Evolutionary conservation across 1,140 invertebrate genomes (phyloP).

Genomic region (Nasonia vitripennis): DNA sequence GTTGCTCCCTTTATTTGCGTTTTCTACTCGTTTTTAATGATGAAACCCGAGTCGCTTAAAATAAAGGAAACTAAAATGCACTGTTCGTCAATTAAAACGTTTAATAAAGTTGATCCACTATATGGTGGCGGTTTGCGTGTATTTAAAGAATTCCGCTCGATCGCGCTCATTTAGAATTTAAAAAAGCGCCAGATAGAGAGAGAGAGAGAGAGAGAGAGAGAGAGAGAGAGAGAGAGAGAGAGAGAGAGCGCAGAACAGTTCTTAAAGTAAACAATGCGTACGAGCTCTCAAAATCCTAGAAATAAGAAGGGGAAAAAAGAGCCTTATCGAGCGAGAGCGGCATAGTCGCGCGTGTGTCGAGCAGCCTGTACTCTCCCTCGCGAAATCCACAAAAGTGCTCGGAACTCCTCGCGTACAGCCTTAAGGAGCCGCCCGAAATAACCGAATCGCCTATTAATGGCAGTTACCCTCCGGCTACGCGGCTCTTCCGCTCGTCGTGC

Average conservation of each 20-base stretch:
- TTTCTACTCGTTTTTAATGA: background rate
- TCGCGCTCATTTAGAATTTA: no score
- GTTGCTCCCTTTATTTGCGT: background rate
- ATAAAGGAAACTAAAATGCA: background rate
- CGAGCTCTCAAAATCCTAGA: background rate
- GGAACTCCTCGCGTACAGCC: background rate
- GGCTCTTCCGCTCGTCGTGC: constrained; percentile 20
- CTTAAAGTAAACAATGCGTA: background rate
- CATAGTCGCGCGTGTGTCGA: background rate
- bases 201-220: no score
- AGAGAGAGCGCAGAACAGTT: background rate
- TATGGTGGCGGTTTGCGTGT: no score
- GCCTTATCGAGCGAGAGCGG: constrained; percentile 15
- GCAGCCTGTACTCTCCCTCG: background rate
- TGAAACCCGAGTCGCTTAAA: background rate
- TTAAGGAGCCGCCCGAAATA: constrained; percentile 38
- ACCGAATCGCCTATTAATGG: constrained; percentile 37
- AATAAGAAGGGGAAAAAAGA: background rate
- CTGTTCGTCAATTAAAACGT: no score
- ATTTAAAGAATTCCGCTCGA: no score
- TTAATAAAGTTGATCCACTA: no score
- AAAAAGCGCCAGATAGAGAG: background rate
- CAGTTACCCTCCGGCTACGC: background rate
- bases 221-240: no score
- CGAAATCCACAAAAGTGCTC: constrained; percentile 31